These are phyloP conservation scores for Lasioglossum baleicum DNA, from an alignment of 1,140 invertebrate genomes.

Conservation along the genomic window DNA sequence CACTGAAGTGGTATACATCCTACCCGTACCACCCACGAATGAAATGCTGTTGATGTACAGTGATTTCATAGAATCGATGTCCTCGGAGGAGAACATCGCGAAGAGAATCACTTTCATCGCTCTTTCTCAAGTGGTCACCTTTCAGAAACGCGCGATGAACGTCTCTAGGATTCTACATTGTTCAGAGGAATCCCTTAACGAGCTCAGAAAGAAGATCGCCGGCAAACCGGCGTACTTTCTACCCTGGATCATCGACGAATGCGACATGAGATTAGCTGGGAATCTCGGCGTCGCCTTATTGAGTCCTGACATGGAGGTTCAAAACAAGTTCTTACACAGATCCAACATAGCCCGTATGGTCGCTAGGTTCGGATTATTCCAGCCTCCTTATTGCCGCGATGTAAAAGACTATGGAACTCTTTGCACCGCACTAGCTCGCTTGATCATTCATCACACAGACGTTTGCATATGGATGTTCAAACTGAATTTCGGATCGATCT, in stretches of 20 bases:
- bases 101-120: slow-evolving; percentile 51
- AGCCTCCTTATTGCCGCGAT: slow-evolving; percentile 18
- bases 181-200: slow-evolving; percentile 38
- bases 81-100: background rate
- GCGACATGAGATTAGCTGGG: slow-evolving; percentile 49
- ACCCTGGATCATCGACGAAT: slow-evolving; percentile 56
- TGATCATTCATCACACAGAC: slow-evolving; percentile 49
- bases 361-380: slow-evolving; percentile 26
- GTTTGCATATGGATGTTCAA: slow-evolving; percentile 51
- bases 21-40: slow-evolving; percentile 27
- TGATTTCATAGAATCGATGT: slow-evolving; percentile 53
- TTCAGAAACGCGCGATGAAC: slow-evolving; percentile 30
- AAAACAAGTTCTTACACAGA: slow-evolving; percentile 31
- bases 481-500: slow-evolving; percentile 36
- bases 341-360: slow-evolving; percentile 31
- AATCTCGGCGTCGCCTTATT: slow-evolving; percentile 40
- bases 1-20: slow-evolving; percentile 43
- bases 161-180: slow-evolving; percentile 46
- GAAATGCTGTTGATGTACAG: slow-evolving; percentile 53
- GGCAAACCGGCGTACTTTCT: slow-evolving; percentile 46
- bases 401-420: slow-evolving; percentile 45
- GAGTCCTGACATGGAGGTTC: slow-evolving; percentile 37
- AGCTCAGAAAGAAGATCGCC: slow-evolving; percentile 26
- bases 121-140: slow-evolving; percentile 31
- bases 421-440: slow-evolving; percentile 35